These are phyloP conservation scores for Pachliopta kotzebuea DNA, from an alignment of 2,888 invertebrate species.

Conservation along the genomic window DNA sequence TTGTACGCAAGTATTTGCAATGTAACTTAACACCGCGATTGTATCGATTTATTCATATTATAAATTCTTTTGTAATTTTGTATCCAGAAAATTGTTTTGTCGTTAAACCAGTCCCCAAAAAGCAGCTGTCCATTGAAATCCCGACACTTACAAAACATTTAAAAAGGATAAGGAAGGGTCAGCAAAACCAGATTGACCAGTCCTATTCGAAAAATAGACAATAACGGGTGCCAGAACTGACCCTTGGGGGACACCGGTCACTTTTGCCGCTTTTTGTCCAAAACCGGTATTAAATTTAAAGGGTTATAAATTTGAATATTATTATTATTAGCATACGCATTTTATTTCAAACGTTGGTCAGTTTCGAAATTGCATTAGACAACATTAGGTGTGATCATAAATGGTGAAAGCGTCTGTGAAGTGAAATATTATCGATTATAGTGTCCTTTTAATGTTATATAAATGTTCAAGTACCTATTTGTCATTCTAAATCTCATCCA, in stretches of 20 bases:
- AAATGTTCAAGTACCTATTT: too few species aligned
- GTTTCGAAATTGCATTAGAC: slow-evolving; percentile 53
- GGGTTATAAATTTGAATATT: slow-evolving; percentile 57
- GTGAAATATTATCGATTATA: background rate
- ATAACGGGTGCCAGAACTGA: slow-evolving; percentile 61
- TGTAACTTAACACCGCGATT: too few species aligned
- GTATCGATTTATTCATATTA: slow-evolving; percentile 6
- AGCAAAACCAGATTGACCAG: slow-evolving; percentile 76
- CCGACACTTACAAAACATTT: slow-evolving; percentile 51
- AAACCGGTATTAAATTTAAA: slow-evolving; percentile 65
- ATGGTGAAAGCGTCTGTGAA: slow-evolving; percentile 36
- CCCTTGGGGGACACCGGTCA: slow-evolving; percentile 75
- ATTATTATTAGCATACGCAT: slow-evolving; percentile 44
- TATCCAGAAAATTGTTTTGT: slow-evolving; percentile 42
- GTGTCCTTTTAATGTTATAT: too few species aligned
- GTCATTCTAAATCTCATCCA: too few species aligned
- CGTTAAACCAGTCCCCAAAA: slow-evolving; percentile 48
- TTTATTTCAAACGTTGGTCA: slow-evolving; percentile 54
- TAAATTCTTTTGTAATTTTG: slow-evolving; percentile 19
- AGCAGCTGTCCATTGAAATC: slow-evolving; percentile 64
- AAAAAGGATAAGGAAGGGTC: slow-evolving; percentile 74
- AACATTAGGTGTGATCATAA: slow-evolving; percentile 43
- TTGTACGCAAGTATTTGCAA: too few species aligned
- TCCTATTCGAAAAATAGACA: slow-evolving; percentile 68
- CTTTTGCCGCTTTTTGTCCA: slow-evolving; percentile 50